phyloP scores from a whole-genome alignment of 2,888 invertebrate species.

The Sinotaia quadrata region DNA sequence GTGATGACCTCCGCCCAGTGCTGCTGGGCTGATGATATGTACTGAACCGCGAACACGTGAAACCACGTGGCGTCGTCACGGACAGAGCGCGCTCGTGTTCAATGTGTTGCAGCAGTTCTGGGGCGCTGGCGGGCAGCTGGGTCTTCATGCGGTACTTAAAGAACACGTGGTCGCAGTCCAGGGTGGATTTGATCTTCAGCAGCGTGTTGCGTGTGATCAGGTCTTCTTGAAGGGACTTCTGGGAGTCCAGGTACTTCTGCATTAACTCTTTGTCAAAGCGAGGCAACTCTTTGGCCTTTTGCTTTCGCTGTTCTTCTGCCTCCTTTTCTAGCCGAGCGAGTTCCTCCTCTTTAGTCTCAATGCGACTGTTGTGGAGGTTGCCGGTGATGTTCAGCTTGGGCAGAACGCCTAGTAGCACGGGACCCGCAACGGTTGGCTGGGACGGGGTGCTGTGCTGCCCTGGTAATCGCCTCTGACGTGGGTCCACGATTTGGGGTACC shows the following conservation, averaged over 20 bases:
- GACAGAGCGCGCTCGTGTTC: conserved; percentile 16
- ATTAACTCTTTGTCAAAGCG: conserved; percentile 42
- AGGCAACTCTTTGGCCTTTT: conserved; percentile 24
- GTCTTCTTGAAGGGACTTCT: conserved; percentile 46
- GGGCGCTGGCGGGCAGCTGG: conserved; percentile 29
- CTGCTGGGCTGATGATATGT: no score
- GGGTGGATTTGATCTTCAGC: conserved; percentile 34
- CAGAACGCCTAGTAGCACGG: conserved; percentile 17
- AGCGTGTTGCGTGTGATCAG: conserved; percentile 47
- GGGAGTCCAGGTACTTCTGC: conserved; percentile 40
- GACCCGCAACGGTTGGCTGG: neutral
- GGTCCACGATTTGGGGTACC: conserved; percentile 9
- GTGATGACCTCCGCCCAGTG: no score
- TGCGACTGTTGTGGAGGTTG: conserved; percentile 12
- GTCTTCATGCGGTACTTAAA: conserved; percentile 35
- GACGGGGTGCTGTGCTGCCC: neutral
- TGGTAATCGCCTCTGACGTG: conserved; percentile 1
- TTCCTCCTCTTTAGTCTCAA: conserved; percentile 20
- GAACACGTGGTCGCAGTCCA: conserved; percentile 35
- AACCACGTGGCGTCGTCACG: neutral
- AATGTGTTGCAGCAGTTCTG: conserved; percentile 16
- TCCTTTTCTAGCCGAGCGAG: conserved; percentile 7
- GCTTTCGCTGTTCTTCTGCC: conserved; percentile 15
- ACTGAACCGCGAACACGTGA: neutral
- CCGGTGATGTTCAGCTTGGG: conserved; percentile 5